Evolutionary conservation across 2,888 invertebrate species (phyloP).

Genomic region (Ormyrus nitidulus): DNA sequence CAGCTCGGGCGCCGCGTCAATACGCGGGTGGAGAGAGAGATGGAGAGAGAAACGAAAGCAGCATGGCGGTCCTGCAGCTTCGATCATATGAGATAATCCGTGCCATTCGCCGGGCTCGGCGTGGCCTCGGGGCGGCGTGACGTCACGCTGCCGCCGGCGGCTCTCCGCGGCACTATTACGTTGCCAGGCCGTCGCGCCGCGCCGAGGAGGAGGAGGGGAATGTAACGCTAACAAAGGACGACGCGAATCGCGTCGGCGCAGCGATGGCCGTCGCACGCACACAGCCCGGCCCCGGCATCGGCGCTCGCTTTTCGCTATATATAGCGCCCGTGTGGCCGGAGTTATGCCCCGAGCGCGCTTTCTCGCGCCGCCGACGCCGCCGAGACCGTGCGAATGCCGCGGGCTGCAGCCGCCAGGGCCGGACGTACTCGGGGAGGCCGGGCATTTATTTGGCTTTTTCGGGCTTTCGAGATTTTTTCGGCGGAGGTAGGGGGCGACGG

Average conservation of each 20-base stretch:
- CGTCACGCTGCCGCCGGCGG: constrained; percentile 16
- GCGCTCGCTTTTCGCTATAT: constrained; percentile 8
- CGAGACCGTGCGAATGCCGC: constrained; percentile 31
- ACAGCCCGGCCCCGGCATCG: constrained; percentile 21
- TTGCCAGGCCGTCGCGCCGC: neutral
- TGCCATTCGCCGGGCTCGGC: constrained; percentile 3
- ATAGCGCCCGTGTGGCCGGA: neutral
- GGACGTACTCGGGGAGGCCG: neutral
- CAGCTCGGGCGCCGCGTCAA: neutral
- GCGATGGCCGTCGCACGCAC: constrained; percentile 11
- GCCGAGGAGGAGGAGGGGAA: neutral
- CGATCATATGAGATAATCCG: constrained; percentile 52
- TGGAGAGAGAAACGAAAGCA: neutral
- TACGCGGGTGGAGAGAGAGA: neutral
- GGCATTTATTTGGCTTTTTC: too few species aligned
- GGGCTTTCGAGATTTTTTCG: too few species aligned
- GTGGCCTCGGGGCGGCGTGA: constrained; percentile 36
- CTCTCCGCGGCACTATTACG: constrained; percentile 3
- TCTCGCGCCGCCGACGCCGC: neutral
- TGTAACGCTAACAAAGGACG: constrained; percentile 43
- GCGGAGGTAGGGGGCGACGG: too few species aligned
- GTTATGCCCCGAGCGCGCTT: neutral
- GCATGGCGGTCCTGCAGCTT: neutral
- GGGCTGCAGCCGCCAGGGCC: constrained; percentile 36
- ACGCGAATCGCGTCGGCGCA: constrained; percentile 52